Base-by-base conservation (phyloP, 2,113 vertebrate genomes). In the Cheilinus undulatus region DNA sequence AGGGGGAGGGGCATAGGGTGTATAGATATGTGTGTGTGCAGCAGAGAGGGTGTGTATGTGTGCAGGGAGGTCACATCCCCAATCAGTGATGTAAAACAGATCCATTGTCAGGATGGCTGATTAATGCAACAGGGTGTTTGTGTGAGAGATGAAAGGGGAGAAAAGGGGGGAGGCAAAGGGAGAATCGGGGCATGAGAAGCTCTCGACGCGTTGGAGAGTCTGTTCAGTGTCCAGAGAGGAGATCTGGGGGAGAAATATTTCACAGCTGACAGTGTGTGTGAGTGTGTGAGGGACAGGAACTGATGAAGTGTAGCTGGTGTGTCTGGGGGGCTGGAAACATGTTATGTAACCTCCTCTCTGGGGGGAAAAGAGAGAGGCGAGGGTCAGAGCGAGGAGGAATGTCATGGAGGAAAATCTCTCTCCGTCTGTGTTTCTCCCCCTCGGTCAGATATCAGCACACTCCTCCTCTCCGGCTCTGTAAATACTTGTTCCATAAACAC, bases 31-130 rank as follows among this genome's bases (percentile, higher is more conserved):
- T 43, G n/a, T 50, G 14, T 57, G 14, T 50, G 30, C 22, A 52
- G 48, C 45, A 49, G 59, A 24, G 12, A 54, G 28, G 13, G 12
- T 19, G 27, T 15, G 32, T 5, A 46, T 3, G 68, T 1, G 60
- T 20, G 48, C 34, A 1, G 52, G 45, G 65, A 64, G 60, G 75
- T 72, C 67, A 67, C 17, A 78, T 86, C 83, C 62, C 85, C 74
- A 85, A 89, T 91, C 88, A 88, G 82, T 92, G 91, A 93, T 90
- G 83, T 89, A 91, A 92, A 92, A 85, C 92, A 93, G 92, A 91
- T 26, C 80, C 84, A 87, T 90, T 93, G 88, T 92, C 73, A 89
- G 22, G 34, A 23, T 7, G 32, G 24, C 23, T 91, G 89, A 92
- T 91, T 92, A 90, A 93, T 89, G 86, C 88, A 88, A 78, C 42